Evolutionary conservation across 2,888 invertebrate genomes (phyloP).

Genomic region (Lithophane socia): DNA sequence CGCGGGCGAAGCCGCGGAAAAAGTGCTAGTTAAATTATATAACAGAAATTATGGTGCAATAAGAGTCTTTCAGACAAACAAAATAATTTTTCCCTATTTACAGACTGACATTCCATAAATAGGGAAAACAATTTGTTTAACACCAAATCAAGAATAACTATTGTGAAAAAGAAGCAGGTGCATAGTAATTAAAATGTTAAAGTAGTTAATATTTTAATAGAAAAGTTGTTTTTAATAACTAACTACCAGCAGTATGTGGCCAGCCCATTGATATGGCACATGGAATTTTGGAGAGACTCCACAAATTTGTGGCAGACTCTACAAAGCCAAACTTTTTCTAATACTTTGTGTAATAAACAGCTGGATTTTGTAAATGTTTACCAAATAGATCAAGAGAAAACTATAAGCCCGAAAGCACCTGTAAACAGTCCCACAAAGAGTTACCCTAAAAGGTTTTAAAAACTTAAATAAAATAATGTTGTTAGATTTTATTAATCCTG

Average conservation of each 20-base stretch:
- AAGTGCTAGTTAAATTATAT: neutral
- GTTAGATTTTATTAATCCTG: slow-evolving; percentile 1
- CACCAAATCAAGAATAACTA: neutral
- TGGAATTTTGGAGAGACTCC: neutral
- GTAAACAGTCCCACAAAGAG: neutral
- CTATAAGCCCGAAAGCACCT: neutral
- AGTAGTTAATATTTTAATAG: neutral
- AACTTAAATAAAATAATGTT: neutral
- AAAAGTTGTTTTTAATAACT: neutral
- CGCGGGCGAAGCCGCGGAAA: too few species aligned
- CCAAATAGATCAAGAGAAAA: neutral
- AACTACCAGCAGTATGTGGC: neutral
- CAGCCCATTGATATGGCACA: too few species aligned
- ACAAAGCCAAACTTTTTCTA: neutral
- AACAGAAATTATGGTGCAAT: neutral
- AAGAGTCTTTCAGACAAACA: neutral
- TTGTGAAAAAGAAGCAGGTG: neutral
- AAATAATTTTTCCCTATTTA: neutral
- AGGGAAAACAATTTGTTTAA: neutral
- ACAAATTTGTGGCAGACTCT: too few species aligned
- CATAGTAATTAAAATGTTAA: neutral
- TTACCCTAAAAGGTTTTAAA: neutral
- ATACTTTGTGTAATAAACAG: neutral
- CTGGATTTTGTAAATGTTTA: neutral
- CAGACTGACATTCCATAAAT: neutral